Base-by-base conservation (phyloP, 2,113 vertebrate genomes). In the Thinocorus orbignyianus region DNA sequence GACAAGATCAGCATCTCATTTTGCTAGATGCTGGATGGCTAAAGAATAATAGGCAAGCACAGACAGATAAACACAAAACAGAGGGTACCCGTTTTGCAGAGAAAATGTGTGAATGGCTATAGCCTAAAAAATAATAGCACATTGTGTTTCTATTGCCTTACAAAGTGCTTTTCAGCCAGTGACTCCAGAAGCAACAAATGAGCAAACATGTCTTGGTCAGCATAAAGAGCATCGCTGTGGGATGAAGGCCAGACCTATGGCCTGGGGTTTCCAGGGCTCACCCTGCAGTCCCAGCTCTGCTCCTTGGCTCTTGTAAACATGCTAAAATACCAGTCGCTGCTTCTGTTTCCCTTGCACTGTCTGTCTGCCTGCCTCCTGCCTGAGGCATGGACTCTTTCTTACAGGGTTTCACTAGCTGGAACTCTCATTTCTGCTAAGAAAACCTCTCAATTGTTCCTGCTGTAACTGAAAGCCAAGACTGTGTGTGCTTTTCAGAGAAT, bases 81-180 rank as follows among this genome's bases (percentile, higher is more conserved):
- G 48, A 61, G 35, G 18, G 15, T 35, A 22, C 25, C 30, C 51
- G 3, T 66, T 86, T 70, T 83, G 64, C 51, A 64, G 79, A 79
- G 80, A 86, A 96, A 93, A 88, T 11, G 18, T 52, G 60, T 80
- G 80, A 86, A 88, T 54, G 41, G n/a, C 81, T 93, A n/a, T 13
- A 91, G 84, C 65, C 73, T 87, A 89, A 78, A 92, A 89, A 64
- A 88, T 89, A 91, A 94, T 84, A 87, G 78, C 51, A 79, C 48
- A 68, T 84, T 81, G 77, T 91, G 88, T 82, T 95, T 74, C 46
- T 89, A 8, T 54, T 87, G 60, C 73, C 69, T 93, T 55, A 42
- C 54, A 81, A 88, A 95, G 55, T 30, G 80, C 81, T 84, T 70
- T 52, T 46, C 83, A 91, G 64, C 65, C 79, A 74, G 54, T 14